These are phyloP conservation scores for Eupithecia subfuscata DNA, from an alignment of 2,888 invertebrate species.

Conservation along the genomic window DNA sequence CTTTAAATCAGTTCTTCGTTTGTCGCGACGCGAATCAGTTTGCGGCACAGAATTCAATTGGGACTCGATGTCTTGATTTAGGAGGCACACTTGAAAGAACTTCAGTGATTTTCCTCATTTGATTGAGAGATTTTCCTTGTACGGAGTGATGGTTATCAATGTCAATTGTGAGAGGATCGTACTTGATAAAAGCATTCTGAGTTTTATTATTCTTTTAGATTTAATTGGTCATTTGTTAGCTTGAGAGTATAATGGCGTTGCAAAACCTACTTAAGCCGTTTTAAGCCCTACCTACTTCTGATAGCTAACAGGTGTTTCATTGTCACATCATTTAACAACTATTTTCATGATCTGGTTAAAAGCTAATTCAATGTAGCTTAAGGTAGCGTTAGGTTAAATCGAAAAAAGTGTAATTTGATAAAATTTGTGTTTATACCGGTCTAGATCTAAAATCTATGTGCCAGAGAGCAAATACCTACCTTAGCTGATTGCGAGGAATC, in stretches of 20 bases:
- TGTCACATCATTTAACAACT: background rate
- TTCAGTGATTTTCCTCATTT: conserved; percentile 22
- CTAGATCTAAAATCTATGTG: background rate
- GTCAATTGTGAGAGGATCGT: conserved; percentile 7
- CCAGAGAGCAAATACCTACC: background rate
- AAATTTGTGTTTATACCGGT: background rate
- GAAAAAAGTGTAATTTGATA: background rate
- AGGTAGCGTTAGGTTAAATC: too few relatives aligned
- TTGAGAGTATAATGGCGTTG: background rate
- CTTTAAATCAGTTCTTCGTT: conserved; percentile 38
- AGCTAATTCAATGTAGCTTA: background rate
- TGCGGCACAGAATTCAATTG: conserved; percentile 25
- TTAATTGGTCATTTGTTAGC: background rate
- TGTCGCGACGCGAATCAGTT: conserved; percentile 14
- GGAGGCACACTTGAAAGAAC: background rate
- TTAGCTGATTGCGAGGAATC: background rate
- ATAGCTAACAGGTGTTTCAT: background rate
- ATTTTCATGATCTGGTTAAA: background rate
- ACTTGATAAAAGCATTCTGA: background rate
- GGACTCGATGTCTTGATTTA: conserved; percentile 13
- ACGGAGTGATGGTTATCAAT: background rate
- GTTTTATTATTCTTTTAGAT: background rate
- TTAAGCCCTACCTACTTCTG: background rate
- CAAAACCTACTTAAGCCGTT: background rate
- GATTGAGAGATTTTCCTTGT: conserved; percentile 6